Evolutionary conservation across 2,888 invertebrate species (phyloP), one percentile per base, ranked within the genome.

Genomic region (Micropterix aruncella): DNA sequence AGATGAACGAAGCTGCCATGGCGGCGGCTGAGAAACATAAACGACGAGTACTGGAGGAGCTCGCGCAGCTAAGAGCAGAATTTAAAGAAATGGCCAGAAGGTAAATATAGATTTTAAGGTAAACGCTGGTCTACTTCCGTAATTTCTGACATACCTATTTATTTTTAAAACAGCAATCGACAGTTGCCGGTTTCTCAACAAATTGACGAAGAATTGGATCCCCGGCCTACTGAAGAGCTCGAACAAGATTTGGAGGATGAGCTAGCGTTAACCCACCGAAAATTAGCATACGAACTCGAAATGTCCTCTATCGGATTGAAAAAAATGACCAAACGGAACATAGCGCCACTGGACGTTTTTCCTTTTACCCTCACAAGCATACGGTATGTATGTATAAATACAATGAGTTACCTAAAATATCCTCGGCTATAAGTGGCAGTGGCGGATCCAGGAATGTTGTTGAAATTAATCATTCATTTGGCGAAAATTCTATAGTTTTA

Each of bases 281-380:
- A 83, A 57, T 57, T 82, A 19, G 81, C 80, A 1, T 83, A 78
- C 55, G 77, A 81, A 48, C 67, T 83, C 2, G 81, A 83, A 52
- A 83, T 80, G 48, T 81, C 82, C 0, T 73, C 75, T 50, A 56
- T 83, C 2, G 74, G 67, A 2, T 61, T 78, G 14, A 55, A 71
- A 17, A 83, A 84, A 56, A 66, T 87, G 55, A 66, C 74, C 55
- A 65, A 73, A 3, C 74, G 80, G 52, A 86, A 84, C 52, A 73
- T 84, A 15, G 68, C 78, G 46, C 74, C 77, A 5, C 60, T 87
- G 27, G 79, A 80, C 45, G 70, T 77, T 17, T 77, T 74, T 53
- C 80, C 82, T 1, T 73, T 83, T 42, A 65, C 65, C 14, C 62
- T 84, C 1, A n/a, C n/a, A n/a, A n/a, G n/a, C n/a, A n/a, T n/a